A percentile compares a stretch with the other conserved stretches of the same genome.
These are phyloP conservation scores for Lepus europaeus DNA, from an alignment of 2,113 vertebrate species.

Conservation along the genomic window DNA sequence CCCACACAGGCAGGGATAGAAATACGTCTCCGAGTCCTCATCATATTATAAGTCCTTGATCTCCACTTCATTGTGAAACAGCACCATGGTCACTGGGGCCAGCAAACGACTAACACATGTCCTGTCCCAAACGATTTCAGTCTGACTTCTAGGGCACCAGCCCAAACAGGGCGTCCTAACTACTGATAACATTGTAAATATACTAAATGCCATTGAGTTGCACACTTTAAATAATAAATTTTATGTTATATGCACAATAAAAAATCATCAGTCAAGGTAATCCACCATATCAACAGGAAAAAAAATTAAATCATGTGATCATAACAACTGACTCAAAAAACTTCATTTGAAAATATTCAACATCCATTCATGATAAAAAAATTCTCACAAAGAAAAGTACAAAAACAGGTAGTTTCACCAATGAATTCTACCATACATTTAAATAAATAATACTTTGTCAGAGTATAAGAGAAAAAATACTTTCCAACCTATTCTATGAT, in stretches of 20 bases:
- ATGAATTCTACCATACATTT: background rate
- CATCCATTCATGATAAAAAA: no score
- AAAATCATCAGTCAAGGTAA: background rate
- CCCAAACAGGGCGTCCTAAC: fast-evolving
- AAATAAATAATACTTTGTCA: background rate
- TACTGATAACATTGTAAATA: no score
- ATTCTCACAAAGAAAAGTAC: background rate
- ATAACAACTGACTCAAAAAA: no score
- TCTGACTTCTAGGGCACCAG: fast-evolving
- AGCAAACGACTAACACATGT: fast-evolving
- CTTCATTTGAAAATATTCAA: no score
- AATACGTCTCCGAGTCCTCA: conserved; percentile 94
- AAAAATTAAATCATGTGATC: background rate
- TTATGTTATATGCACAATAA: background rate
- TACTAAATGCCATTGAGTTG: no score
- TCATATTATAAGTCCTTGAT: conserved; percentile 99
- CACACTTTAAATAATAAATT: background rate
- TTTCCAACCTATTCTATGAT: background rate
- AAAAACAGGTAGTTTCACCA: background rate
- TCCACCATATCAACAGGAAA: background rate
- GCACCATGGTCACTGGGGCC: conserved; percentile 87
- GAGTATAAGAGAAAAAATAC: no score
- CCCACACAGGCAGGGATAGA: conserved; percentile 97
- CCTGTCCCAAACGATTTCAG: fast-evolving
- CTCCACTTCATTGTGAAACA: conserved; percentile 97